A percentile compares a stretch with the other conserved stretches of the same genome.
phyloP scores from a whole-genome alignment of 2,797 vertebrate species.

The Pangasius larnaudii region DNA sequence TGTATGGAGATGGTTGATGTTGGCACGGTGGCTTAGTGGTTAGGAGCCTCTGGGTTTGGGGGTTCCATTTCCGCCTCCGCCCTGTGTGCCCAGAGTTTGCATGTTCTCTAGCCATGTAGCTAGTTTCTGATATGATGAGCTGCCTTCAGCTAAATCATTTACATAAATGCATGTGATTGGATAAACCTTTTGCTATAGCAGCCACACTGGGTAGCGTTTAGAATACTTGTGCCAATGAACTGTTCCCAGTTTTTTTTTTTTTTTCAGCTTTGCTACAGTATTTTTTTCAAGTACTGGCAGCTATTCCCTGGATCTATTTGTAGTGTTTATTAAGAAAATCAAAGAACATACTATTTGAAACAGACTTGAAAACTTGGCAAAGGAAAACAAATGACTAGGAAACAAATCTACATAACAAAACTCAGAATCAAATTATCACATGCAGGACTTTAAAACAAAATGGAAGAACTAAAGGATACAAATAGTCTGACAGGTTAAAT shows the following conservation, averaged over 20 bases:
- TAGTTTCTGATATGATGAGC: background rate
- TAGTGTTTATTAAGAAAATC: background rate
- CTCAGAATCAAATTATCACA: too few relatives aligned
- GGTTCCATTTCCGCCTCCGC: too few relatives aligned
- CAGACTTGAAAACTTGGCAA: background rate
- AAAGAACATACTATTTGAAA: background rate
- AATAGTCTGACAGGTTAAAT: background rate
- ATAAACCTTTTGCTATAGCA: background rate
- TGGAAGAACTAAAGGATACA: background rate
- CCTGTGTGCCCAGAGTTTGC: too few relatives aligned
- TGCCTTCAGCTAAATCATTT: background rate
- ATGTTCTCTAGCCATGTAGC: background rate
- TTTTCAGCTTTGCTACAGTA: background rate
- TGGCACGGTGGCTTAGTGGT: too few relatives aligned
- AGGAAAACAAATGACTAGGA: background rate
- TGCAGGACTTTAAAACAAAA: too few relatives aligned
- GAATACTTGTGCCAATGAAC: background rate
- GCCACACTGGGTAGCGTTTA: background rate
- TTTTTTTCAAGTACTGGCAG: background rate
- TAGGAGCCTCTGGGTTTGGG: too few relatives aligned
- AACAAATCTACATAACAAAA: background rate
- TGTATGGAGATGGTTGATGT: background rate
- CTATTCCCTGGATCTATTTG: too few relatives aligned
- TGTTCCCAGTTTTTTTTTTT: background rate
- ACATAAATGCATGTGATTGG: background rate